phyloP scores from a whole-genome alignment of 2,797 vertebrate species.

The Enoplosus armatus region DNA sequence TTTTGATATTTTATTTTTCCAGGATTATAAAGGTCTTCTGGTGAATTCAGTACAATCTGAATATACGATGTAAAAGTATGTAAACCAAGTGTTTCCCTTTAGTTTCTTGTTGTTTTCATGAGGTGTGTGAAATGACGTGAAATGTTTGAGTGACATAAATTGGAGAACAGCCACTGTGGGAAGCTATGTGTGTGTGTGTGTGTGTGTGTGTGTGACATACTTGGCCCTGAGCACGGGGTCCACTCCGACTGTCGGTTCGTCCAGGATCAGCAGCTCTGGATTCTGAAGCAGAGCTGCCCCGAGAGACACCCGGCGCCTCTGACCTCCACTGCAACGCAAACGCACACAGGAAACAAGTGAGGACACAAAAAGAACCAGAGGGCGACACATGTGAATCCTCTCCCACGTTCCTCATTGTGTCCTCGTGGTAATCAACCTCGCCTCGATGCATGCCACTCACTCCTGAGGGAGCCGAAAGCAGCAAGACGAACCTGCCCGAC shows the following conservation, averaged over 20 bases:
- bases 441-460: conserved; percentile 12
- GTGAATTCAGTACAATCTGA: not conserved
- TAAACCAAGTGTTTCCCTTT: not conserved
- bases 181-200: not conserved
- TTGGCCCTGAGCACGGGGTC: conserved; percentile 87
- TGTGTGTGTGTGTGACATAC: conserved; percentile 60
- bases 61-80: not conserved
- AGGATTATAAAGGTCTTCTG: not conserved
- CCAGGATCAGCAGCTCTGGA: conserved; percentile 86
- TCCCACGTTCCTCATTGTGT: conserved; percentile 8
- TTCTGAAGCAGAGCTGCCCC: conserved; percentile 88
- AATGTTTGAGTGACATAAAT: not conserved
- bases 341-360: conserved; percentile 1
- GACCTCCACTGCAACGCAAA: conserved; percentile 81
- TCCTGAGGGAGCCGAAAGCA: conserved; percentile 40
- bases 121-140: not conserved
- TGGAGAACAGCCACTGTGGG: not conserved
- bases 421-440: not conserved
- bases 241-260: conserved; percentile 88
- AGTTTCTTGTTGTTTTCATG: not conserved
- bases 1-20: not conserved
- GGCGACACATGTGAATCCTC: not conserved
- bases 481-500: conserved; percentile 64
- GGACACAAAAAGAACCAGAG: not conserved
- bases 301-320: conserved; percentile 85